phyloP scores from a whole-genome alignment of 2,888 invertebrate genomes.

The Mellilla xanthometata region DNA sequence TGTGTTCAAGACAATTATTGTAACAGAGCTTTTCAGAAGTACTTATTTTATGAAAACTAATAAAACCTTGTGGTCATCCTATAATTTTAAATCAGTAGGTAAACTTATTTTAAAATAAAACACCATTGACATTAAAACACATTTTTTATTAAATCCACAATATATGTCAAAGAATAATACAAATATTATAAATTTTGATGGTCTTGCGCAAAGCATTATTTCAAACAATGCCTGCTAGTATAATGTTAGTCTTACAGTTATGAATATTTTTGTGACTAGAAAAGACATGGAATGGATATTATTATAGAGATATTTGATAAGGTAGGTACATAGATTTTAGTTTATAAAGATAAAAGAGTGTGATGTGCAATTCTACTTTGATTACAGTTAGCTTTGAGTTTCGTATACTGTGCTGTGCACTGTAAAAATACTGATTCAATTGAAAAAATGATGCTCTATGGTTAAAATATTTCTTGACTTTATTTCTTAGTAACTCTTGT shows the following conservation, averaged over 20 bases:
- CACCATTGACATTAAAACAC: constrained; percentile 59
- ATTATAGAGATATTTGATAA: constrained; percentile 8
- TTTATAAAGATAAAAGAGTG: constrained; percentile 16
- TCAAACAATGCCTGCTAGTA: constrained; percentile 56
- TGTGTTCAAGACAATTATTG: no score
- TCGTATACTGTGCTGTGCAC: no score
- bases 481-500: no score
- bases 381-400: no score
- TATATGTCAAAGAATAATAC: constrained; percentile 81
- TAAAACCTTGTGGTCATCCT: no score
- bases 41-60: no score
- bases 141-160: constrained; percentile 80
- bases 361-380: constrained; percentile 30
- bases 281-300: constrained; percentile 31
- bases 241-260: constrained; percentile 51
- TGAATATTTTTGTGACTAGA: constrained; percentile 51
- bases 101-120: constrained; percentile 58
- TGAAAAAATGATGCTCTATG: no score
- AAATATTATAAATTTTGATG: constrained; percentile 77
- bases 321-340: constrained; percentile 16
- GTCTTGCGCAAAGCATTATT: constrained; percentile 55
- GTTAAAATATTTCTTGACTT: no score
- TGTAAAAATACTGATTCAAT: no score
- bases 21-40: no score
- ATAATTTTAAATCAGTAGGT: no score